These are phyloP conservation scores for Poecilia velifera DNA, from an alignment of 2,797 vertebrate species.

Conservation along the genomic window DNA sequence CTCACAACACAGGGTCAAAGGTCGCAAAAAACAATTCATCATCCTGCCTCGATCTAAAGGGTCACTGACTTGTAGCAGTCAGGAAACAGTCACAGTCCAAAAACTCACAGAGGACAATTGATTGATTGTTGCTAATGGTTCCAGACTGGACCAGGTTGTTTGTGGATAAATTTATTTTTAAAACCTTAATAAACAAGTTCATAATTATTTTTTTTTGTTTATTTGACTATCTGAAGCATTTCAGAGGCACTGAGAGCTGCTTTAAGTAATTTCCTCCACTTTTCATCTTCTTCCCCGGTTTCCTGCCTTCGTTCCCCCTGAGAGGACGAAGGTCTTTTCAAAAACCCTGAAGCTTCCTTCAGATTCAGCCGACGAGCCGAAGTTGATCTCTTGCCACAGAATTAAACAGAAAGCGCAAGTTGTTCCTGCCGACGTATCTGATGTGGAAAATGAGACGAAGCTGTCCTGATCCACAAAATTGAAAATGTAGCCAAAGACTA, in stretches of 20 bases:
- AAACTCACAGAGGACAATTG: neutral
- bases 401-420: conserved; percentile 51
- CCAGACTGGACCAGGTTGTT: neutral
- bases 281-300: conserved; percentile 46
- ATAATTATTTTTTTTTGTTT: neutral
- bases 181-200: neutral
- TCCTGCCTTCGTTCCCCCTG: conserved; percentile 42
- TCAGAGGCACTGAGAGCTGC: neutral
- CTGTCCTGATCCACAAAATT: conserved; percentile 50
- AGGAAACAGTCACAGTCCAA: neutral
- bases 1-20: neutral
- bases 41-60: neutral
- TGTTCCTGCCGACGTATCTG: conserved; percentile 35
- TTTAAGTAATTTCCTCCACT: conserved; percentile 52
- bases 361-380: conserved; percentile 53
- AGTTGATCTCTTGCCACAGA: conserved; percentile 54
- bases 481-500: conserved; percentile 56
- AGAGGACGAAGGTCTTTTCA: conserved; percentile 56
- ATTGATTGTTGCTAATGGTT: neutral
- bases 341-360: conserved; percentile 60
- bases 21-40: neutral
- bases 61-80: neutral
- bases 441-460: conserved; percentile 46
- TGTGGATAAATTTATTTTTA: neutral
- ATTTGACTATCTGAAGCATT: neutral